phyloP scores from a whole-genome alignment of 1,140 invertebrate species.

The Episyrphus balteatus region DNA sequence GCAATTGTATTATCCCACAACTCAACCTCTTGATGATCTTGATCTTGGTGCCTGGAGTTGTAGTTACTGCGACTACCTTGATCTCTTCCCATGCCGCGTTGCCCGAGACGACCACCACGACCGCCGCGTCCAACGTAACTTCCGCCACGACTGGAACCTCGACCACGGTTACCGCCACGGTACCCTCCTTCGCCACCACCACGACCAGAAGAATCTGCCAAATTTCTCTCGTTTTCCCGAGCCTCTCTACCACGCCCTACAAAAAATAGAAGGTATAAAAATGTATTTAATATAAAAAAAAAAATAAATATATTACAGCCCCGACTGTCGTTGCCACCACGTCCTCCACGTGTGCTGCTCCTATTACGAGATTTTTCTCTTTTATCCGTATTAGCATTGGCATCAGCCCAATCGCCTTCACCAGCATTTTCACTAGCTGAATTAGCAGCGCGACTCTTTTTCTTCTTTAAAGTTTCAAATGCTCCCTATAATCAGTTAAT shows the following conservation, averaged over 20 bases:
- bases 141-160: conserved; percentile 41
- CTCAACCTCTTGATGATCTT: conserved; percentile 39
- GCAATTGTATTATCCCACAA: conserved; percentile 40
- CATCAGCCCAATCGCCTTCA: conserved; percentile 42
- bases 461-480: conserved; percentile 78
- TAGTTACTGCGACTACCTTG: conserved; percentile 24
- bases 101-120: conserved; percentile 44
- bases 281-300: not conserved
- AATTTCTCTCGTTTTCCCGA: conserved; percentile 35
- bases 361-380: conserved; percentile 37
- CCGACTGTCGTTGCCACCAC: conserved; percentile 37
- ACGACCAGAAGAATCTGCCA: conserved; percentile 36
- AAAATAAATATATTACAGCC: conserved; percentile 23
- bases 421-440: conserved; percentile 35
- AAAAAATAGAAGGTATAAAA: not conserved
- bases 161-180: conserved; percentile 39
- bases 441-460: conserved; percentile 59
- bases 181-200: conserved; percentile 39
- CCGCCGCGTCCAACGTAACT: conserved; percentile 44
- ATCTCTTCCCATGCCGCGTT: conserved; percentile 41
- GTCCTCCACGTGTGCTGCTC: conserved; percentile 38
- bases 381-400: conserved; percentile 32
- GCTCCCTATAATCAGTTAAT: conserved; percentile 43
- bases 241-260: conserved; percentile 34
- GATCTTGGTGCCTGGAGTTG: conserved; percentile 20